Evolutionary conservation across 2,113 vertebrate genomes (phyloP).

Genomic region (Otolemur garnettii): DNA sequence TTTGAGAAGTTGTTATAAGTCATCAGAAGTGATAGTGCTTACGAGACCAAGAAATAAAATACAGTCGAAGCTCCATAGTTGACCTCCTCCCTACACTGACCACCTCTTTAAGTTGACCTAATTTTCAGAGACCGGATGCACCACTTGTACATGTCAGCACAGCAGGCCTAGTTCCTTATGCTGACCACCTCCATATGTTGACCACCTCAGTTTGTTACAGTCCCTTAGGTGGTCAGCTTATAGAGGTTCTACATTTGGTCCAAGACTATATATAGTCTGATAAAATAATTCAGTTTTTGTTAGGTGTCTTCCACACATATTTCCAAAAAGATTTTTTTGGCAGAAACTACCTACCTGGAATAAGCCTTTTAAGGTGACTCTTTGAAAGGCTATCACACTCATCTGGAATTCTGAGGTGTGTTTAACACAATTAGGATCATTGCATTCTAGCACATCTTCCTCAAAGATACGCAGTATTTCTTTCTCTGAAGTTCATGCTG

Average conservation of each 20-base stretch:
- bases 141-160: too few species aligned
- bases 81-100: too few species aligned
- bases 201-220: too few species aligned
- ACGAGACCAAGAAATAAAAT: conserved; percentile 61
- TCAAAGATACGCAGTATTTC: neutral
- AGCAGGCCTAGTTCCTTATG: too few species aligned
- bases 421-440: neutral
- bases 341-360: neutral
- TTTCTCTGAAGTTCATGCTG: conserved; percentile 44
- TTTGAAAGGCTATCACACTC: neutral
- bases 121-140: too few species aligned
- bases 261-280: conserved; percentile 28
- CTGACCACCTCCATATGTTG: too few species aligned
- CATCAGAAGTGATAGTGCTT: neutral
- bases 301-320: neutral
- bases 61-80: too few species aligned
- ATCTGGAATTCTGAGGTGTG: neutral
- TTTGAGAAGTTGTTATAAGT: conserved; percentile 23
- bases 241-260: neutral
- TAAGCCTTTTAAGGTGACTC: neutral
- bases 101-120: too few species aligned
- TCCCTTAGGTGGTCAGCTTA: too few species aligned
- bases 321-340: conserved; percentile 43
- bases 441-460: neutral
- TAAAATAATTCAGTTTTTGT: conserved; percentile 31